Evolutionary conservation across 2,797 vertebrate species (phyloP).

Genomic region (Tiaroga cobitis): DNA sequence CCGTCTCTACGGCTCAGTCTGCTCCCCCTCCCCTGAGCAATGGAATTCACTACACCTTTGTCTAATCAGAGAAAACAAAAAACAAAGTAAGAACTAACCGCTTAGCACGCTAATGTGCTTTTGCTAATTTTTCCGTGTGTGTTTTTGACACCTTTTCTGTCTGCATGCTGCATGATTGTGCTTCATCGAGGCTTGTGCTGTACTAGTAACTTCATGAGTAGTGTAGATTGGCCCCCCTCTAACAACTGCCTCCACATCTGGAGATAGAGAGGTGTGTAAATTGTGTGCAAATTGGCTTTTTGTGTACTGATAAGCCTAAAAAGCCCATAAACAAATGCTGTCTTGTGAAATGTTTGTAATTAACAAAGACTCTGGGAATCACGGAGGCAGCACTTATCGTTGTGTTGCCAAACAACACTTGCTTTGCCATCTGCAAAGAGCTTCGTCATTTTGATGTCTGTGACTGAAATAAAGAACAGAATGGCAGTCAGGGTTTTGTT

Average conservation of each 20-base stretch:
- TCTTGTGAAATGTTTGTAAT: conserved; percentile 80
- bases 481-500: conserved; percentile 1
- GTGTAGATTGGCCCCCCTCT: neutral
- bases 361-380: conserved; percentile 75
- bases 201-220: conserved; percentile 50
- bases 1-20: conserved; percentile 76
- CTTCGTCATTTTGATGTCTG: neutral
- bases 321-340: conserved; percentile 67
- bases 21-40: conserved; percentile 90
- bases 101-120: conserved; percentile 63
- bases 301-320: conserved; percentile 56
- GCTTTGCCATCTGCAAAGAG: conserved; percentile 72
- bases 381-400: conserved; percentile 71
- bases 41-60: conserved; percentile 99
- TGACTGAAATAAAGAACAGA: conserved; percentile 14
- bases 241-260: conserved; percentile 76
- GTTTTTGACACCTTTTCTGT: conserved; percentile 38
- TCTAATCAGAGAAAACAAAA: conserved; percentile 78
- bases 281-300: conserved; percentile 76
- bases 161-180: conserved; percentile 58
- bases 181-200: conserved; percentile 26
- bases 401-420: conserved; percentile 74
- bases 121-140: conserved; percentile 62
- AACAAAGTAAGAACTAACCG: conserved; percentile 89
- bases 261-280: conserved; percentile 76